Evolutionary conservation across 2,113 vertebrate genomes (phyloP), one percentile per base, ranked within the genome.

Genomic region (Tenrec ecaudatus): DNA sequence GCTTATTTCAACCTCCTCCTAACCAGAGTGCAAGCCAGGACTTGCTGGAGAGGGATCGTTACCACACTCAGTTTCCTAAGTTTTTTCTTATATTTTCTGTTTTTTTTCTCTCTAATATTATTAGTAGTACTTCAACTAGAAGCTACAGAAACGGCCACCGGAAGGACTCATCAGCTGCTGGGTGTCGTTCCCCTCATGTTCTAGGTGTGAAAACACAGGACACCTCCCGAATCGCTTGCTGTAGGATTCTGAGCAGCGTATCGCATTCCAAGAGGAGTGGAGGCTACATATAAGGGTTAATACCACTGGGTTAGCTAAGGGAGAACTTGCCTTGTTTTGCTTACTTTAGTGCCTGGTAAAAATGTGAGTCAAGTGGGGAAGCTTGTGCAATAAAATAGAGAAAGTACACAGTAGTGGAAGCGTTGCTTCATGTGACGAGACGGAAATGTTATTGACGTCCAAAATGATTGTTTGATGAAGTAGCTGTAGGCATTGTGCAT

Each of bases 61-160:
- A 14, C 47, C 47, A 53, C 71, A 87, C 81, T 4, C 17, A 82
- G 27, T 53, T 53, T 10, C 3, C 47, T 69, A n/a, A 53, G 80
- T 75, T 81, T 79, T 76, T 75, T 83, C 71, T 84, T n/a, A 4
- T 83, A 60, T 83, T 88, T 88, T 81, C 47, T 93, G 53, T 38
- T 36, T 53, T 79, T n/a, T 82, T 40, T 40, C 40, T 40, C 40
- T 7, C n/a, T 1, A 79, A 29, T 88, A 58, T 88, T 47, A 71
- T n/a, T 71, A 12, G 8, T 25, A 15, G 47, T 19, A 0, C 5
- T 60, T 82, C 40, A 71, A 57, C 58, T 40, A 71, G 19, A n/a
- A 80, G 31, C 40, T 40, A 77, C 73, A 31, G 12, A 86, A 82
- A 69, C 31, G 2, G 14, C 64, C 47, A 84, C 43, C 77, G 73